These are phyloP conservation scores for Odontamblyopus lacepedii DNA, from an alignment of 2,797 vertebrate species.

Conservation along the genomic window DNA sequence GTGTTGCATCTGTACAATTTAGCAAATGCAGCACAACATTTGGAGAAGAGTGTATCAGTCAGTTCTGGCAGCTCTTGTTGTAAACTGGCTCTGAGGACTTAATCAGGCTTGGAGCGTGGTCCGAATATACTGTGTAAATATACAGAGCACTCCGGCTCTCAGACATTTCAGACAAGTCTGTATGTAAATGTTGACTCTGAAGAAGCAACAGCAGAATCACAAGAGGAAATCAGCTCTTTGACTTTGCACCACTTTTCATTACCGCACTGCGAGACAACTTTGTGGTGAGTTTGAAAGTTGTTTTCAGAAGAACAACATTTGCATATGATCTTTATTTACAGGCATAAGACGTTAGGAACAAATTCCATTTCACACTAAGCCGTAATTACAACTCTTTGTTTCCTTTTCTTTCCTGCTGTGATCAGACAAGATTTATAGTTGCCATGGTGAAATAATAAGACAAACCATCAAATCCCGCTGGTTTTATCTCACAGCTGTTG, in stretches of 20 bases:
- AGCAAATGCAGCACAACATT: not conserved
- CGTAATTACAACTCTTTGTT: conserved; percentile 68
- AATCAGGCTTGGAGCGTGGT: not conserved
- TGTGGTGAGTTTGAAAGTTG: conserved; percentile 39
- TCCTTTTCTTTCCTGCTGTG: conserved; percentile 53
- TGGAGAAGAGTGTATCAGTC: not conserved
- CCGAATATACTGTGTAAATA: not conserved
- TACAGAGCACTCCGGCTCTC: not conserved
- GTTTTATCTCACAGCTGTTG: conserved; percentile 62
- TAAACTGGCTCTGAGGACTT: not conserved
- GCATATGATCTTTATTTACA: conserved; percentile 58
- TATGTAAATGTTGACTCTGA: conserved; percentile 31
- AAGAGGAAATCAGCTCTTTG: conserved; percentile 26
- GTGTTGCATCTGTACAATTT: not conserved
- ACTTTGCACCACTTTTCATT: conserved; percentile 23
- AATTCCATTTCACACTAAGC: conserved; percentile 58
- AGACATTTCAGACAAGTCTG: conserved; percentile 19
- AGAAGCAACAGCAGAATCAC: conserved; percentile 16
- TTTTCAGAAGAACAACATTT: conserved; percentile 49
- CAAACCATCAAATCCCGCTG: conserved; percentile 53
- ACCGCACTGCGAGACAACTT: conserved; percentile 30
- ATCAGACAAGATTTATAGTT: conserved; percentile 62
- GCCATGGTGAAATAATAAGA: conserved; percentile 65
- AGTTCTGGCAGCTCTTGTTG: not conserved
- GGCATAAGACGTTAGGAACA: conserved; percentile 56